A percentile compares a stretch with the other conserved stretches of the same genome.
Evolutionary conservation across 2,797 vertebrate species (phyloP).

Genomic region (Eulemur coronatus): DNA sequence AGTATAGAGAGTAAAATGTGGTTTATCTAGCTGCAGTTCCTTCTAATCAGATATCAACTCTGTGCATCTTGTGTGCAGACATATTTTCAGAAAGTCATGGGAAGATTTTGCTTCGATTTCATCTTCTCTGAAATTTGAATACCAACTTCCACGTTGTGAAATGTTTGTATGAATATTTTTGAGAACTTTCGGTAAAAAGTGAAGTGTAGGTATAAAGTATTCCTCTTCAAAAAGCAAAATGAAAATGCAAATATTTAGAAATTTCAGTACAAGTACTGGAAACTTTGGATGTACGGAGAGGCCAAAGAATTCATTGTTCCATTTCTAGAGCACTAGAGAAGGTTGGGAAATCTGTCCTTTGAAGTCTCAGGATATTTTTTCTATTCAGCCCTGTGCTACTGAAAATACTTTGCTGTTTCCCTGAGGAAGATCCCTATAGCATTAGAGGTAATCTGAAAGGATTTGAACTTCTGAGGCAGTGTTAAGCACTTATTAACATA

Average conservation of each 20-base stretch:
- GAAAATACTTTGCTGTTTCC: background rate
- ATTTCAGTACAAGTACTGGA: background rate
- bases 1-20: background rate
- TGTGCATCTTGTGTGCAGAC: background rate
- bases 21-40: background rate
- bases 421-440: background rate
- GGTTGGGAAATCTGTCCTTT: background rate
- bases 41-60: background rate
- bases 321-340: background rate
- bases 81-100: background rate
- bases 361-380: background rate
- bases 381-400: background rate
- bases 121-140: slow-evolving; percentile 31
- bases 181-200: background rate
- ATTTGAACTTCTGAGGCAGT: slow-evolving; percentile 39
- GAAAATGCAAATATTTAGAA: slow-evolving; percentile 12
- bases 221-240: slow-evolving; percentile 30
- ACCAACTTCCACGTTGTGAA: background rate
- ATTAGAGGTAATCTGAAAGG: slow-evolving; percentile 47
- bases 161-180: background rate
- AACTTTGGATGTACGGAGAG: background rate
- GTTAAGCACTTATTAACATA: slow-evolving; percentile 46
- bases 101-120: background rate
- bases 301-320: background rate
- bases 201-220: background rate